These are phyloP conservation scores for Crypturellus tataupa DNA, from an alignment of 2,797 vertebrate genomes.

Conservation along the genomic window DNA sequence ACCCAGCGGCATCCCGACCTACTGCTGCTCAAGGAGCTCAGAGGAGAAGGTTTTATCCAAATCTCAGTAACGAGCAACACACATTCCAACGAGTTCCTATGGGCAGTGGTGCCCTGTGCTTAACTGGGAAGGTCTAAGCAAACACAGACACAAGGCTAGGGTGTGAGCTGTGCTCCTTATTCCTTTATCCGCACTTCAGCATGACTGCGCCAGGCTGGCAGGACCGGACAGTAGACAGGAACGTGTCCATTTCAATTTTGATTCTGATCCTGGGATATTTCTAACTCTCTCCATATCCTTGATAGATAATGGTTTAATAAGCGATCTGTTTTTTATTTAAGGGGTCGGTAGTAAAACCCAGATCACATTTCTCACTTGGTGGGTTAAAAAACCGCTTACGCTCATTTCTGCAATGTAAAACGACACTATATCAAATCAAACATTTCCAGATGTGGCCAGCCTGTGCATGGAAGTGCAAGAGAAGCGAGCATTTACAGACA, in stretches of 20 bases:
- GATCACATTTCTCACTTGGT: slow-evolving; percentile 93
- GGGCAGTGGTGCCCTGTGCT: not conserved
- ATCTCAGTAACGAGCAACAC: not conserved
- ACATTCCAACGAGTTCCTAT: not conserved
- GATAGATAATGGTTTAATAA: slow-evolving; percentile 93
- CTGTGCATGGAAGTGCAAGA: slow-evolving; percentile 60
- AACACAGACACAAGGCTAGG: not conserved
- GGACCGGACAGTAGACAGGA: slow-evolving; percentile 59
- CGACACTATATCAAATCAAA: slow-evolving; percentile 99
- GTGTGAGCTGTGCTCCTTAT: not conserved
- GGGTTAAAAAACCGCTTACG: slow-evolving; percentile 91
- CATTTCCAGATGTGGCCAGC: slow-evolving; percentile 98
- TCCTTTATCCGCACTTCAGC: not conserved
- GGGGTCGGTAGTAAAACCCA: slow-evolving; percentile 91
- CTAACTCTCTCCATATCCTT: slow-evolving; percentile 74
- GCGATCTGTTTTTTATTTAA: slow-evolving; percentile 90
- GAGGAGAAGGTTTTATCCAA: not conserved
- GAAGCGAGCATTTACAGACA: not conserved
- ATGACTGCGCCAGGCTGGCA: not conserved
- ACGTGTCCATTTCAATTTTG: slow-evolving; percentile 64
- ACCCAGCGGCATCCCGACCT: not conserved
- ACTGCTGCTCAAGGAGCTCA: not conserved
- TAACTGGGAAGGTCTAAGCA: not conserved
- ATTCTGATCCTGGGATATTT: slow-evolving; percentile 59
- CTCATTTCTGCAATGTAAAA: slow-evolving; percentile 99